Evolutionary conservation across 1,140 invertebrate genomes (phyloP).

Genomic region (Tigriopus japonicus): DNA sequence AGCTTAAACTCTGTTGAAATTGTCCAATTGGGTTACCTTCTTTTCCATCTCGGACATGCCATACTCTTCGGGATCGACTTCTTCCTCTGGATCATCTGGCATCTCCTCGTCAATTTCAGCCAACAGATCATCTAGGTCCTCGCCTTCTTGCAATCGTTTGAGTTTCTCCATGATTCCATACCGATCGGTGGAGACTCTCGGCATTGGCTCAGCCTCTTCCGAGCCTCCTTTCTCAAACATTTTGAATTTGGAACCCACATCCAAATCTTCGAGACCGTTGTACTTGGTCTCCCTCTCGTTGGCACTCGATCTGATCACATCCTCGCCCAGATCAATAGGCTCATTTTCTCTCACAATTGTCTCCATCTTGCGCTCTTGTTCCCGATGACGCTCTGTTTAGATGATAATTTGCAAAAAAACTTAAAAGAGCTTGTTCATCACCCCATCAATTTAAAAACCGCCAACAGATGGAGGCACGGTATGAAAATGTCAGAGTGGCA

Average conservation of each 20-base stretch:
- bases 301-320: neutral
- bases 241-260: slow-evolving; percentile 14
- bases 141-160: slow-evolving; percentile 11
- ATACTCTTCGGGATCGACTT: neutral
- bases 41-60: slow-evolving; percentile 9
- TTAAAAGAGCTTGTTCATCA: too few relatives aligned
- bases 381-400: neutral
- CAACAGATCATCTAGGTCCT: slow-evolving; percentile 12
- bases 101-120: slow-evolving; percentile 14
- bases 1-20: too few relatives aligned
- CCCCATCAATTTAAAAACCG: too few relatives aligned
- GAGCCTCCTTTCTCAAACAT: slow-evolving; percentile 11
- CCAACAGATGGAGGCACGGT: too few relatives aligned
- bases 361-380: slow-evolving; percentile 12
- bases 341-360: slow-evolving; percentile 11
- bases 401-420: too few relatives aligned
- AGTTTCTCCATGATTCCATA: slow-evolving; percentile 15
- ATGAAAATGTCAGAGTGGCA: too few relatives aligned
- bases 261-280: slow-evolving; percentile 7
- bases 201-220: neutral
- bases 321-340: neutral
- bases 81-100: neutral
- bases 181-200: neutral
- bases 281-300: slow-evolving; percentile 1
- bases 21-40: neutral